Evolutionary conservation across 53 echinoderm and acorn worm species (phyloP).

Genomic region (Astropecten irregularis): DNA sequence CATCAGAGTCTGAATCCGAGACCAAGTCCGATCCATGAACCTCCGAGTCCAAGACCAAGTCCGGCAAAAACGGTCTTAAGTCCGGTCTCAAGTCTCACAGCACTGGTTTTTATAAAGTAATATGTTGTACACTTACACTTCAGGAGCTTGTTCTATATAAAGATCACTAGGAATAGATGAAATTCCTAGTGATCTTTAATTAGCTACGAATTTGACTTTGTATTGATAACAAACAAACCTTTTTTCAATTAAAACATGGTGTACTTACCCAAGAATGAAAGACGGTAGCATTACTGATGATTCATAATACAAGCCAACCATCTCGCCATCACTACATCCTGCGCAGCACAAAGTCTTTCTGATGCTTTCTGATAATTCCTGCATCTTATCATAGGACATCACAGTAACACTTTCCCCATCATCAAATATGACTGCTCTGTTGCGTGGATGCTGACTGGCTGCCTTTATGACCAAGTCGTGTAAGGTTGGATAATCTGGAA

Average conservation of each 20-base stretch:
- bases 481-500: conserved; percentile 23
- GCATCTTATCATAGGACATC: conserved; percentile 53
- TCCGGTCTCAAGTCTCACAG: too few species aligned
- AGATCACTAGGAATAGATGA: too few species aligned
- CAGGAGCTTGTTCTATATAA: too few species aligned
- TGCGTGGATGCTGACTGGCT: conserved; percentile 40
- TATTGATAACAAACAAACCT: too few species aligned
- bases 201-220: too few species aligned
- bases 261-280: conserved; percentile 67
- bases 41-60: too few species aligned
- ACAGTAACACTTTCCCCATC: conserved; percentile 50
- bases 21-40: too few species aligned
- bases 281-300: conserved; percentile 45
- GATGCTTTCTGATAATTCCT: conserved; percentile 35
- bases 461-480: conserved; percentile 58
- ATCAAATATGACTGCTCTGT: conserved; percentile 72
- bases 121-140: too few species aligned
- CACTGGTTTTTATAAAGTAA: too few species aligned
- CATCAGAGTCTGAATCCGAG: too few species aligned
- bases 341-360: conserved; percentile 17
- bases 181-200: too few species aligned
- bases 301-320: conserved; percentile 69
- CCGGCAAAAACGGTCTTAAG: too few species aligned
- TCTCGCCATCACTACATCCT: conserved; percentile 4
- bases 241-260: background rate